A percentile compares a stretch with the other conserved stretches of the same genome.
phyloP scores from a whole-genome alignment of 2,113 vertebrate species.

The Cyanistes caeruleus region DNA sequence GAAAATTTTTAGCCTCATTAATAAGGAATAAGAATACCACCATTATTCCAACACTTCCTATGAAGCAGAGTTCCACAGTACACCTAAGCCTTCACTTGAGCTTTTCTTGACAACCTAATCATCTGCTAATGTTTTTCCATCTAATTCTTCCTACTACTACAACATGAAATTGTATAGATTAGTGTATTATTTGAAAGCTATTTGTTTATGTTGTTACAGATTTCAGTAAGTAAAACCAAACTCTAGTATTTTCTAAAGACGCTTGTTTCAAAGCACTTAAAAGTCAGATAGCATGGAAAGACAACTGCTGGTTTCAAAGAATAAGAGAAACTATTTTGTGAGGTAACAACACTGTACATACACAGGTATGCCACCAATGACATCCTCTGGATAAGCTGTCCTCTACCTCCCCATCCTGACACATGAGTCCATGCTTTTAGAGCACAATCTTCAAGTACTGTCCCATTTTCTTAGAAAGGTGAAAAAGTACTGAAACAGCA shows the following conservation, averaged over 20 bases:
- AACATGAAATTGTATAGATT: not conserved
- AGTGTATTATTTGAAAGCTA: not conserved
- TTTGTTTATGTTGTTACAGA: not conserved
- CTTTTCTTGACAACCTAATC: not conserved
- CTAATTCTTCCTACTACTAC: not conserved
- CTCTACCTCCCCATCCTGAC: not conserved
- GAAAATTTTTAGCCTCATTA: not conserved
- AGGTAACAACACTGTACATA: not conserved
- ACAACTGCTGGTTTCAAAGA: not conserved
- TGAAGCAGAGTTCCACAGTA: not conserved
- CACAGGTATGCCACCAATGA: not conserved
- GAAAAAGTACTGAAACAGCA: not conserved
- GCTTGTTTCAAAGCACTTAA: not conserved
- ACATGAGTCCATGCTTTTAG: not conserved
- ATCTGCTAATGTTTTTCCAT: not conserved
- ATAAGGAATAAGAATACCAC: not conserved
- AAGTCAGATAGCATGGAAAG: not conserved
- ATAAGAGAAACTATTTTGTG: not conserved
- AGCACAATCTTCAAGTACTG: not conserved
- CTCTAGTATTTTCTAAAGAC: not conserved
- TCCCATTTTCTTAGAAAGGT: not conserved
- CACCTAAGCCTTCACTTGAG: not conserved
- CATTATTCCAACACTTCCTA: not conserved
- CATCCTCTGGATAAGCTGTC: not conserved
- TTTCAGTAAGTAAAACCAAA: not conserved